Conservation (phyloP, 2,888 invertebrate genomes). For the Amiota minor region DNA sequence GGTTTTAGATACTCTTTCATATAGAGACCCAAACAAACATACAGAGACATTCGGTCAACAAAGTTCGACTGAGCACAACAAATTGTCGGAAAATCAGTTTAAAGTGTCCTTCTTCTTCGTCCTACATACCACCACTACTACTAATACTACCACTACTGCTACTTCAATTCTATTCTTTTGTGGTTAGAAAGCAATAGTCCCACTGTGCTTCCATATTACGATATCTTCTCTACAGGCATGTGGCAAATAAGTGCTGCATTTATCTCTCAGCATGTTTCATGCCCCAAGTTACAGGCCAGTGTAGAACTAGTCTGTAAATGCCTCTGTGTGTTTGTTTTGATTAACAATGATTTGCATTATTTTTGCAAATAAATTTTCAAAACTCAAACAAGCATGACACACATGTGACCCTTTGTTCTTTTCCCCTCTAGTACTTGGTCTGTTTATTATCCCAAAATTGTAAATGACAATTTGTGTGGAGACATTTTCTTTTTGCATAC, state of each 20-base stretch:
- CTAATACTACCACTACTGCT: not conserved
- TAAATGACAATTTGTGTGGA: too few species aligned
- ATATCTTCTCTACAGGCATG: not conserved
- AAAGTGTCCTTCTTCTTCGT: not conserved
- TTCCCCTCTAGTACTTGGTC: too few species aligned
- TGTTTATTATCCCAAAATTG: too few species aligned
- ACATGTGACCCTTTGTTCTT: too few species aligned
- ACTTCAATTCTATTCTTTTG: too few species aligned
- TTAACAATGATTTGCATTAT: conserved; percentile 67
- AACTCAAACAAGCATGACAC: not conserved
- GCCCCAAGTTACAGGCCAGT: not conserved
- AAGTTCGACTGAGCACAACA: conserved; percentile 3
- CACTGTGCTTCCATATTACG: too few species aligned
- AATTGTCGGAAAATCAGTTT: conserved; percentile 22
- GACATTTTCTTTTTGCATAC: conserved; percentile 39
- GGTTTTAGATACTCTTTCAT: not conserved
- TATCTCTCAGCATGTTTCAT: conserved; percentile 9
- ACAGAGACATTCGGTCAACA: conserved; percentile 2
- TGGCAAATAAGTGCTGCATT: conserved; percentile 17
- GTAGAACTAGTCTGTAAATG: not conserved
- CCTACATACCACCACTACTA: not conserved
- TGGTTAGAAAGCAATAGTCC: too few species aligned
- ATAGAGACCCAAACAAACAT: not conserved
- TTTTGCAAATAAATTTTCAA: conserved; percentile 56
- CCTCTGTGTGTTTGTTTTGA: conserved; percentile 45